These are phyloP conservation scores for Mobula hypostoma DNA, from an alignment of 2,113 vertebrate species.

Conservation along the genomic window DNA sequence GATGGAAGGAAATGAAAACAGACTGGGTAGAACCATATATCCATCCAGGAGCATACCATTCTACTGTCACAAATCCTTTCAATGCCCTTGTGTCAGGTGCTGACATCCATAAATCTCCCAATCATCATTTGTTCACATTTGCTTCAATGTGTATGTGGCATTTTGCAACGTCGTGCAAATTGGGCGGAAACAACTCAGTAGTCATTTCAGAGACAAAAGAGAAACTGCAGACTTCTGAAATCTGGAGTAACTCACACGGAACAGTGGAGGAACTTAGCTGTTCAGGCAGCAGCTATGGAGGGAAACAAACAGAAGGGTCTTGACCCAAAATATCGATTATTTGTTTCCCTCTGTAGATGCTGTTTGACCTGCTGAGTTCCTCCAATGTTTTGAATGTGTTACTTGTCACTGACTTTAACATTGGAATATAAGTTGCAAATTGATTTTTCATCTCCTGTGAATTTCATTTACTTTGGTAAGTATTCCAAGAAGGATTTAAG, in stretches of 20 bases:
- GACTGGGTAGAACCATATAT: not conserved
- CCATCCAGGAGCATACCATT: not conserved
- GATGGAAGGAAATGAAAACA: not conserved
- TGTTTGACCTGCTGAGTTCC: too few species aligned
- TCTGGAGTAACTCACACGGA: too few species aligned
- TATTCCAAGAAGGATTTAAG: not conserved
- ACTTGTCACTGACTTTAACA: not conserved
- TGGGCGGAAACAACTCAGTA: not conserved
- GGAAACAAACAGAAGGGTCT: too few species aligned
- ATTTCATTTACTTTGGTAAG: not conserved
- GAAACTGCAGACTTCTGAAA: too few species aligned
- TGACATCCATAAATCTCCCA: not conserved
- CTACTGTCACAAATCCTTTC: not conserved
- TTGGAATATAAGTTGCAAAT: not conserved
- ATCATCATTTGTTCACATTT: not conserved
- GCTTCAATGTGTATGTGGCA: not conserved
- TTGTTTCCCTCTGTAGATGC: too few species aligned
- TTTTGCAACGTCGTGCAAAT: not conserved
- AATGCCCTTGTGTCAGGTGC: not conserved
- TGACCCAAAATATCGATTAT: too few species aligned
- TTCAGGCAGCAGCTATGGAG: too few species aligned
- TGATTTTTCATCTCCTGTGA: not conserved
- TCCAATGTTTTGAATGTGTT: too few species aligned
- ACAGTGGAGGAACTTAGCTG: too few species aligned
- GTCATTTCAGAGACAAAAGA: not conserved